Evolutionary conservation across 1,140 invertebrate species (phyloP).

Genomic region (Triops cancriformis): DNA sequence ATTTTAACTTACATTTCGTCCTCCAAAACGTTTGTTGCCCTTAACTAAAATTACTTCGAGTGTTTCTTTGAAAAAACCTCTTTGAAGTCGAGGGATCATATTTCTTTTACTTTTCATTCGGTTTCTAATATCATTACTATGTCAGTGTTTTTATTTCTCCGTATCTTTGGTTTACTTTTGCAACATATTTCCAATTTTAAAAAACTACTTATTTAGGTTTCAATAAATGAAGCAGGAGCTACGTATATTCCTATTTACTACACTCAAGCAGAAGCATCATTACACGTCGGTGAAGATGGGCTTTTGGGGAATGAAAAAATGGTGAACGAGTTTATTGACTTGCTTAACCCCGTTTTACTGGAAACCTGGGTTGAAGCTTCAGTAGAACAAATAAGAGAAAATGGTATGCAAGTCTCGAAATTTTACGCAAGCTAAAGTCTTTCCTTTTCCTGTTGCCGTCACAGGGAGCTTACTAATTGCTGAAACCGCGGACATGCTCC

Average conservation of each 20-base stretch:
- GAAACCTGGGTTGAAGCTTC: constrained; percentile 27
- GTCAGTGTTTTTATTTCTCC: too few species aligned
- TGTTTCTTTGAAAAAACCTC: too few species aligned
- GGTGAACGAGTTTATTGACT: constrained; percentile 15
- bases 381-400: constrained; percentile 15
- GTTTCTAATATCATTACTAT: too few species aligned
- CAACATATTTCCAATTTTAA: too few species aligned
- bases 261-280: neutral
- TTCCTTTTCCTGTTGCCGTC: neutral
- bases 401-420: neutral
- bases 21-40: too few species aligned
- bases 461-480: neutral
- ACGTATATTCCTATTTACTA: neutral
- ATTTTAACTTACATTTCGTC: too few species aligned
- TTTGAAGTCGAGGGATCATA: too few species aligned
- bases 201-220: neutral
- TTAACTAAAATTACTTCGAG: too few species aligned
- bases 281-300: neutral
- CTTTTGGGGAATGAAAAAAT: neutral
- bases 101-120: too few species aligned
- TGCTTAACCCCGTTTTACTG: constrained; percentile 5
- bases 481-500: neutral
- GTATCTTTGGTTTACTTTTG: too few species aligned
- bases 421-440: neutral
- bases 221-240: neutral